phyloP scores from a whole-genome alignment of 2,888 invertebrate genomes.

The Eulithis testata region DNA sequence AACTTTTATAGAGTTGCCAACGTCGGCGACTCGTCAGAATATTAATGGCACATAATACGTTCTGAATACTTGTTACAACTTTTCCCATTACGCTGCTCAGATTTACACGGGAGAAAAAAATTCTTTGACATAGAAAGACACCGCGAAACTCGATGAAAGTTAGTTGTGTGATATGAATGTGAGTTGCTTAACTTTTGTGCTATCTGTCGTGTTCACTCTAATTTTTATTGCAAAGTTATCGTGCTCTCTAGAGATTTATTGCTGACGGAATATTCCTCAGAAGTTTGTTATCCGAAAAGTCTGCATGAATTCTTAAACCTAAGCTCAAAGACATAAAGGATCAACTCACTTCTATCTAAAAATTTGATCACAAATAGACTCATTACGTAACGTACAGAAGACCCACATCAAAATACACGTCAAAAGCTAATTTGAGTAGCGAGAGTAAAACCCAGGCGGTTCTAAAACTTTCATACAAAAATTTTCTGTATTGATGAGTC shows the following conservation, averaged over 20 bases:
- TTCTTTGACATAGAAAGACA: constrained; percentile 63
- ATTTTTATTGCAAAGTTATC: constrained; percentile 43
- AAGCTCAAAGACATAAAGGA: neutral
- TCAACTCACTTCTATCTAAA: neutral
- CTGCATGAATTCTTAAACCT: neutral
- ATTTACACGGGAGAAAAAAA: constrained; percentile 74
- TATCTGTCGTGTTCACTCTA: constrained; percentile 36
- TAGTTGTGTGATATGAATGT: constrained; percentile 56
- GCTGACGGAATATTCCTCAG: constrained; percentile 30
- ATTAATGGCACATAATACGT: constrained; percentile 81
- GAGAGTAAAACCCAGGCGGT: neutral
- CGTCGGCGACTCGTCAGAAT: constrained; percentile 75
- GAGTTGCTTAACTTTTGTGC: constrained; percentile 40
- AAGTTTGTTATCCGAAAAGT: constrained; percentile 6
- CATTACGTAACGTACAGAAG: constrained; percentile 1
- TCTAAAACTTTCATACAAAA: constrained; percentile 17
- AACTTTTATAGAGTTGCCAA: constrained; percentile 73
- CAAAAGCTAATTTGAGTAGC: constrained; percentile 19
- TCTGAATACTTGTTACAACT: constrained; percentile 83
- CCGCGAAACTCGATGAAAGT: constrained; percentile 67
- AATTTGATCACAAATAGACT: neutral
- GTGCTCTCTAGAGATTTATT: constrained; percentile 37
- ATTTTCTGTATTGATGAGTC: constrained; percentile 39
- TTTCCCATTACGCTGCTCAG: constrained; percentile 79
- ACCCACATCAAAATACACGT: constrained; percentile 23